Percentiles rank a stretch among this genome's conserved stretches.
Evolutionary conservation across 1,140 invertebrate species (phyloP).

Genomic region (Pogonognathellus flavescens): DNA sequence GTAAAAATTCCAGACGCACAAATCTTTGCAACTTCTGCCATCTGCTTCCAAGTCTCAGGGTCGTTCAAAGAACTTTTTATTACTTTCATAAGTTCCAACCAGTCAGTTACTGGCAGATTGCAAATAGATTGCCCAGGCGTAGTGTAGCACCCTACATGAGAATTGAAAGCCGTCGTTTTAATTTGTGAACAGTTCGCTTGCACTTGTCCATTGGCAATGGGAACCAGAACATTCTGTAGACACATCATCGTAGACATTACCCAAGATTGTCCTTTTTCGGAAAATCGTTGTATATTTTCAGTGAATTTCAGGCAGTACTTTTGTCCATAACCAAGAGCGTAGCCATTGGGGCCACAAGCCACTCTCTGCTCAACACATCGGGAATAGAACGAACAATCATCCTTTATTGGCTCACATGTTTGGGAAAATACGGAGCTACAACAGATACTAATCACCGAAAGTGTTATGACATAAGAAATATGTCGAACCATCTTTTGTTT

Average conservation of each 20-base stretch:
- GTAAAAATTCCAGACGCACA: not conserved
- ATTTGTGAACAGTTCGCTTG: not conserved
- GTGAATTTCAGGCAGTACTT: not conserved
- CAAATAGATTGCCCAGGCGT: not conserved
- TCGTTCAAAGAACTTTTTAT: not conserved
- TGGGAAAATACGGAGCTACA: not conserved
- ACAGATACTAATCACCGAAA: not conserved
- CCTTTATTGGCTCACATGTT: not conserved
- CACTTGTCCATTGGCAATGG: conserved; percentile 5
- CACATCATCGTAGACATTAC: not conserved
- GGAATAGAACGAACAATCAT: not conserved
- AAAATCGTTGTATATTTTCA: not conserved
- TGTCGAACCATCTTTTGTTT: not conserved
- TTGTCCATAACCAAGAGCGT: not conserved
- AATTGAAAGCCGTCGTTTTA: not conserved
- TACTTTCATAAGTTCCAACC: not conserved
- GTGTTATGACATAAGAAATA: not conserved
- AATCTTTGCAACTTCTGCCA: not conserved
- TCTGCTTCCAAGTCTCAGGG: not conserved
- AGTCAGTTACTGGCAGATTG: not conserved
- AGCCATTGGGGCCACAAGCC: not conserved
- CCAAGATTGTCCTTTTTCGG: conserved; percentile 8
- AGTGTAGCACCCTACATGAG: not conserved
- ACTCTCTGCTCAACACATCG: not conserved
- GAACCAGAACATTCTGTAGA: conserved; percentile 11